Conservation (phyloP, 2,113 vertebrate genomes). For the Rhabdornis inornatus region DNA sequence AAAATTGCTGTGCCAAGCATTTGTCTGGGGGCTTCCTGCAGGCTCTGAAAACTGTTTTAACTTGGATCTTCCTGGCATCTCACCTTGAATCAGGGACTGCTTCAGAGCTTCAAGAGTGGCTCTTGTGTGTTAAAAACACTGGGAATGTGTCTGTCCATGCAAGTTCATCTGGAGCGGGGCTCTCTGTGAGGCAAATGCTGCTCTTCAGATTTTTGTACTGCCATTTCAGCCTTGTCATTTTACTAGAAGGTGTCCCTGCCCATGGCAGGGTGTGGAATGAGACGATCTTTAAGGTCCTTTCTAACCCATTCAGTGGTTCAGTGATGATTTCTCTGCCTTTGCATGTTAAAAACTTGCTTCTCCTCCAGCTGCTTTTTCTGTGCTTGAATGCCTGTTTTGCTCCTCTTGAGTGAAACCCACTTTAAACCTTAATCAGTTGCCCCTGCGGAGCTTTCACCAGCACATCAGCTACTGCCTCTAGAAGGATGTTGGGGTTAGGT, state of each 20-base stretch:
- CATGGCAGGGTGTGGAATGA: fast-evolving
- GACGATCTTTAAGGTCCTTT: not conserved
- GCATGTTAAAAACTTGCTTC: not conserved
- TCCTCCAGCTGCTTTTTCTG: not conserved
- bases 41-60: not conserved
- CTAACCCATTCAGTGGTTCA: not conserved
- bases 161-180: not conserved
- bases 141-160: not conserved
- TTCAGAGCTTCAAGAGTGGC: not conserved
- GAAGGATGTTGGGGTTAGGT: not conserved
- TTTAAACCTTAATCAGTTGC: not conserved
- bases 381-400: not conserved
- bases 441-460: not conserved
- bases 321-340: not conserved
- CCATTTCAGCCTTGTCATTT: not conserved
- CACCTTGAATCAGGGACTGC: not conserved
- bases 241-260: not conserved
- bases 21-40: not conserved
- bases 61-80: not conserved
- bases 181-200: not conserved
- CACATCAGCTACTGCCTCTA: not conserved
- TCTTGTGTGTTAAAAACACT: not conserved
- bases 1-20: not conserved
- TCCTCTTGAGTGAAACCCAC: not conserved
- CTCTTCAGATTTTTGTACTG: not conserved